phyloP scores from a whole-genome alignment of 2,888 invertebrate genomes.

The Rugalucina vietnamica region DNA sequence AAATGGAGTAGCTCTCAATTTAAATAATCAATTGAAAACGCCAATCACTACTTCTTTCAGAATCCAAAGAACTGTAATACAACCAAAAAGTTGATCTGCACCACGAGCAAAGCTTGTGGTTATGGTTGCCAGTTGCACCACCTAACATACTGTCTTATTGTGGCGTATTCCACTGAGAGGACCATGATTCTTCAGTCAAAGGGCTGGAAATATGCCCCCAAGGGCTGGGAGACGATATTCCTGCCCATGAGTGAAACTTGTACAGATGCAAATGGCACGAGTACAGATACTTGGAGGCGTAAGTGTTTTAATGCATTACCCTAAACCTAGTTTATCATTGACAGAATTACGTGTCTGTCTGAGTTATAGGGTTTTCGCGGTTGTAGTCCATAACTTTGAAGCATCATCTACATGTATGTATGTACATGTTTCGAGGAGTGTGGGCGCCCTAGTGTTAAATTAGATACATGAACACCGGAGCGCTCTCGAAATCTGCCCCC shows the following conservation, averaged over 20 bases:
- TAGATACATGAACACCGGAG: no score
- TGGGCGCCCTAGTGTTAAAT: no score
- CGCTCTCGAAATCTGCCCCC: no score
- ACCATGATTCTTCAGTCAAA: conserved; percentile 96
- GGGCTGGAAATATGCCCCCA: conserved; percentile 95
- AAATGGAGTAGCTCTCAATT: no score
- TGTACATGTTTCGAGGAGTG: no score
- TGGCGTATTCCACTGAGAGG: conserved; percentile 96
- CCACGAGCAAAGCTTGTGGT: conserved; percentile 99
- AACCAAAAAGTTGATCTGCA: conserved; percentile 96
- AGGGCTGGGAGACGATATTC: conserved; percentile 97
- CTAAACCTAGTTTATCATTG: no score
- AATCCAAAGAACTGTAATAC: conserved; percentile 95
- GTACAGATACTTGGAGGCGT: conserved; percentile 91
- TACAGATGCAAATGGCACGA: conserved; percentile 86
- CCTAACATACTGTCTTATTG: conserved; percentile 97
- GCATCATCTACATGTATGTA: no score
- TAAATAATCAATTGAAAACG: no score
- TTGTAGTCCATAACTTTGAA: no score
- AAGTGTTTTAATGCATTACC: no score
- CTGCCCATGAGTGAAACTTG: conserved; percentile 95
- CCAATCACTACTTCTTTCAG: conserved; percentile 85
- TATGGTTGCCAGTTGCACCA: conserved; percentile 99
- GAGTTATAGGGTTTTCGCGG: no score
- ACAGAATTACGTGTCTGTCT: no score